These are phyloP conservation scores for Drosophila sordidula DNA, from an alignment of 2,888 invertebrate species.

Conservation along the genomic window DNA sequence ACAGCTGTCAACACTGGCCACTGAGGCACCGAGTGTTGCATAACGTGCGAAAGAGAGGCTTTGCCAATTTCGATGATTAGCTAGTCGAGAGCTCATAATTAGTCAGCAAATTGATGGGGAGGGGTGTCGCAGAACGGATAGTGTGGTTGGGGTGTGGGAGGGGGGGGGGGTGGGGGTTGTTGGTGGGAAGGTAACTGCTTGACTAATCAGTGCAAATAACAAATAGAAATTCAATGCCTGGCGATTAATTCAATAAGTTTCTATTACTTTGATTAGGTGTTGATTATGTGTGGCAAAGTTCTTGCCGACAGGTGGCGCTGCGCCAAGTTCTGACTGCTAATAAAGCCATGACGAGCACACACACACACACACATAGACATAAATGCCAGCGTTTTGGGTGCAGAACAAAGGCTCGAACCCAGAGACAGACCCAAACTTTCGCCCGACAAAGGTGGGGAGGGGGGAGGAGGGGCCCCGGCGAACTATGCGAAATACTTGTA, in stretches of 20 bases:
- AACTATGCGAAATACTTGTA: constrained; percentile 74
- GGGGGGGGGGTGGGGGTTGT: neutral
- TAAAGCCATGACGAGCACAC: constrained; percentile 65
- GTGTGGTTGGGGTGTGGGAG: no score
- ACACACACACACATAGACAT: constrained; percentile 28
- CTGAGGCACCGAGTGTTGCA: constrained; percentile 2
- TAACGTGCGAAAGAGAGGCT: neutral
- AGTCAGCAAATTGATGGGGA: constrained; percentile 30
- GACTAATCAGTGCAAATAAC: constrained; percentile 62
- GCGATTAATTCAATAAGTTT: constrained; percentile 78
- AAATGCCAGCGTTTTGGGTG: constrained; percentile 51
- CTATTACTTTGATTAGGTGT: constrained; percentile 80
- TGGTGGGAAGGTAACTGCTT: constrained; percentile 3
- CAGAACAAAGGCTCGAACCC: constrained; percentile 54
- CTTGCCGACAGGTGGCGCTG: constrained; percentile 59
- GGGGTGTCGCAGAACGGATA: neutral
- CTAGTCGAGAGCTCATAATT: constrained; percentile 56
- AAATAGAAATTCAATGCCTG: constrained; percentile 71
- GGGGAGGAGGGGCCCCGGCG: constrained; percentile 3
- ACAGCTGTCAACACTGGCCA: constrained; percentile 70
- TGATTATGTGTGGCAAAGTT: constrained; percentile 71
- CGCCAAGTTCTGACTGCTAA: constrained; percentile 66
- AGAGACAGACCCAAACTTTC: constrained; percentile 31
- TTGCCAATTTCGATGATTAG: constrained; percentile 51
- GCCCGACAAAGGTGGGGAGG: neutral